Evolutionary conservation across 2,888 invertebrate species (phyloP), one percentile per base, ranked within the genome.

Genomic region (Ormyrus nitidulus): DNA sequence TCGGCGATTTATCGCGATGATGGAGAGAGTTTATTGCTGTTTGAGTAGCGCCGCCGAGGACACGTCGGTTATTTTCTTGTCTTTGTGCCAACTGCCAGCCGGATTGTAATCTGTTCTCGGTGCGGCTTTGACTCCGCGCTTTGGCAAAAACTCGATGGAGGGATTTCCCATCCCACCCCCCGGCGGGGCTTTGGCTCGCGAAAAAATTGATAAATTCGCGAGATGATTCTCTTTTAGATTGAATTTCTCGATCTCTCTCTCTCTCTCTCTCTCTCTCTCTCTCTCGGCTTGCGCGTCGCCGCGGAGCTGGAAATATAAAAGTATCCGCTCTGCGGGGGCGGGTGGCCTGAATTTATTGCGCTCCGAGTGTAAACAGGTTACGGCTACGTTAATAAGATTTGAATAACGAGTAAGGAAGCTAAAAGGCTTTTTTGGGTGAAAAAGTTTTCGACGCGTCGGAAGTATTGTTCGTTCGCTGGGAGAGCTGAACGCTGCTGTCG

Each of bases 21-120:
- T 66, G 68, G 61, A 71, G 68, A 62, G 75, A 75, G 75, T 81
- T 81, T 81, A 78, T 79, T 79, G 81, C 78, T 68, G 76, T 81
- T 75, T 81, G 81, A 81, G 78, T 77, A 76, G 74, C 13, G 9
- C n/a, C 34, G 10, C 13, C 19, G n/a, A 49, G 61, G 53, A 59
- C 53, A 62, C 65, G 70, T 68, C 73, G 59, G 68, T 80, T 81
- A 66, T 70, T 78, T 74, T 73, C 81, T 75, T 78, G 79, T 79
- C 69, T 58, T 71, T 68, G 81, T 77, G 79, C 79, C 81, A 81
- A 79, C 69, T 79, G 11, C 44, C 7, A 8, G n/a, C 48, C 71
- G 75, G 68, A 78, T 62, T 66, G 66, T 78, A 81, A 81, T 78
- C 71, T 66, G 72, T 68, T 78, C 78, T 65, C 49, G 44, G 19